Conservation (phyloP, 1,140 invertebrate species). For the Pachyrhynchus sulphureomaculatus region DNA sequence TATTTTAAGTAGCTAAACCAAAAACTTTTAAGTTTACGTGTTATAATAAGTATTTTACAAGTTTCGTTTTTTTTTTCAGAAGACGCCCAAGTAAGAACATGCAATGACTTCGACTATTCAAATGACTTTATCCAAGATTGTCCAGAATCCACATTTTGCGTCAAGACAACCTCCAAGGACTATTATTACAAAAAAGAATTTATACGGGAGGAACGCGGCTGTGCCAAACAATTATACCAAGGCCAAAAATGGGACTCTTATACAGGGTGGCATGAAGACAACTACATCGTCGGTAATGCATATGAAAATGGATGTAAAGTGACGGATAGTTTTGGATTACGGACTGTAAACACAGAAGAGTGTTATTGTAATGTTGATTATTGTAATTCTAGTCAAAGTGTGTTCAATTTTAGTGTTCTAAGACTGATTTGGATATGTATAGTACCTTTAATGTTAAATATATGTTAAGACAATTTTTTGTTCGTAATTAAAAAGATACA, state of each 20-base stretch:
- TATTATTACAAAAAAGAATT: conserved; percentile 1
- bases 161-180: conserved; percentile 7
- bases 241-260: conserved; percentile 9
- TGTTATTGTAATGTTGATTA: conserved; percentile 22
- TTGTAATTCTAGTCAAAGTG: conserved; percentile 13
- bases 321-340: conserved; percentile 2
- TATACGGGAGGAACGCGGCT: conserved; percentile 11
- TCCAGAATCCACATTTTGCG: conserved; percentile 21
- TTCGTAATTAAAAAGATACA: too few relatives aligned
- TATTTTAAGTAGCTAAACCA: too few relatives aligned
- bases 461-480: too few relatives aligned
- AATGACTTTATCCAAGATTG: conserved; percentile 12
- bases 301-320: conserved; percentile 11
- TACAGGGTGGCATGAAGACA: not conserved
- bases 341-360: not conserved
- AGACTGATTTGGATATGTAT: too few relatives aligned
- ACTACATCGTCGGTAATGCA: conserved; percentile 1
- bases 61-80: not conserved
- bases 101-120: conserved; percentile 16
- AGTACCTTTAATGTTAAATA: too few relatives aligned
- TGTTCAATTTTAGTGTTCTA: too few relatives aligned
- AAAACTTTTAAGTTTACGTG: too few relatives aligned
- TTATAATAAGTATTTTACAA: not conserved
- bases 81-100: not conserved
- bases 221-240: conserved; percentile 15